Base-by-base conservation (phyloP, 2,888 invertebrate species). In the Sipha maydis region DNA sequence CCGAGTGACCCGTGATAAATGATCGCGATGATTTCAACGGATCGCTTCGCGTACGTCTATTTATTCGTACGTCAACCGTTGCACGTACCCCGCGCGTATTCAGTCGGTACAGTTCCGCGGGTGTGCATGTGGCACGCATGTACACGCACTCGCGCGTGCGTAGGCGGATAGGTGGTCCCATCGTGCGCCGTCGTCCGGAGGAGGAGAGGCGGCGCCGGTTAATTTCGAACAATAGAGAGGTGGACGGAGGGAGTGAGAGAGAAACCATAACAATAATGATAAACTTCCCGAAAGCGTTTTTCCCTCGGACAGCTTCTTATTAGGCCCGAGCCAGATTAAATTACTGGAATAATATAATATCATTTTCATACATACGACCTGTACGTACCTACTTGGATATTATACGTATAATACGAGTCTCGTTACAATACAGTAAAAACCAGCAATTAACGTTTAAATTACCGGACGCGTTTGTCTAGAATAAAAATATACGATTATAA, bases 381-480 rank as follows among this genome's bases (percentile, higher is more conserved):
- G 67, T 9, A n/a, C 19, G 5, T 69, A 9, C n/a, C 67, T 67
- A 67, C n/a, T n/a, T 69, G 1, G 3, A 7, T 71, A 31, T 31
- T 17, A 31, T 34, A 11, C 17, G 17, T 71, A 31, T 31, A 19
- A 71, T 82, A 71, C 41, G 7, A 56, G 34, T 83, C 31, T 75
- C 34, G 54, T 73, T 83, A 73, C 25, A 56, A 54, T 73, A 54
- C 83, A 25, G 69, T 71, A 67, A 69, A 67, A 85, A 83, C 85
- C 67, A 38, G 85, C 69, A 85, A 85, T 85, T 85, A 85, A 79
- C 85, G 77, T 85, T 71, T 54, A 75, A 83, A 83, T 75, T 75
- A 85, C 85, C 85, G 85, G 85, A 85, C 85, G 85, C 77, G 85
- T 85, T 85, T 71, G 78, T 85, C 78, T 56, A 69, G 77, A 85